Conservation (phyloP, 2,113 vertebrate genomes). For the Nasalis larvatus region DNA sequence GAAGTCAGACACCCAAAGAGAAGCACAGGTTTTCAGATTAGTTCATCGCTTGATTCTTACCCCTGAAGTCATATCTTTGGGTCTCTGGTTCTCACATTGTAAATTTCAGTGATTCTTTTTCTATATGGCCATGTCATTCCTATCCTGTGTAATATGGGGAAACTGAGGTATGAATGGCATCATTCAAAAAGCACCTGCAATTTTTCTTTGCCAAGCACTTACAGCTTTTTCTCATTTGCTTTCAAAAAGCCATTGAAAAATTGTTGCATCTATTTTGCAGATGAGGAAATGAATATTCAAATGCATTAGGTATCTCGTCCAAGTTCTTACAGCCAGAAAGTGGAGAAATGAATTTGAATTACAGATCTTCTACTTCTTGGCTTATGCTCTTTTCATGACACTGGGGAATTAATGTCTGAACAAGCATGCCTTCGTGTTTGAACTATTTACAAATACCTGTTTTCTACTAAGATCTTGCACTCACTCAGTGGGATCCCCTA, state of each 20-base stretch:
- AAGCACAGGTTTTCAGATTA: background rate
- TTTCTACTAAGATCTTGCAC: background rate
- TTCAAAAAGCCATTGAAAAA: background rate
- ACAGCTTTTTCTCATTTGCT: background rate
- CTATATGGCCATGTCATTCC: background rate
- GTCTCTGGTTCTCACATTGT: background rate
- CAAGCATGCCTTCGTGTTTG: background rate
- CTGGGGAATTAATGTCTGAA: background rate
- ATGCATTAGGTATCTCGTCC: background rate
- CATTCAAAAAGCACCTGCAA: background rate
- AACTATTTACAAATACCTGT: background rate
- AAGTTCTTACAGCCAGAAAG: background rate
- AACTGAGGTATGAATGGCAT: background rate
- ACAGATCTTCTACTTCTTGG: background rate
- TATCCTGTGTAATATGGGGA: background rate
- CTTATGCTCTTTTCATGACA: background rate
- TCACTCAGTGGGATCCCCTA: background rate
- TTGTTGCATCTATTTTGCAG: background rate
- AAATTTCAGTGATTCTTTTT: background rate
- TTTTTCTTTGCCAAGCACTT: background rate
- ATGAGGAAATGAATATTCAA: constrained; percentile 37
- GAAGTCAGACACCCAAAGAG: background rate
- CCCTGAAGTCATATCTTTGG: background rate
- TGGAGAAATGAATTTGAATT: background rate
- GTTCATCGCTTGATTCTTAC: background rate